Evolutionary conservation across 2,888 invertebrate genomes (phyloP).

Genomic region (Phymatocera aterrima): DNA sequence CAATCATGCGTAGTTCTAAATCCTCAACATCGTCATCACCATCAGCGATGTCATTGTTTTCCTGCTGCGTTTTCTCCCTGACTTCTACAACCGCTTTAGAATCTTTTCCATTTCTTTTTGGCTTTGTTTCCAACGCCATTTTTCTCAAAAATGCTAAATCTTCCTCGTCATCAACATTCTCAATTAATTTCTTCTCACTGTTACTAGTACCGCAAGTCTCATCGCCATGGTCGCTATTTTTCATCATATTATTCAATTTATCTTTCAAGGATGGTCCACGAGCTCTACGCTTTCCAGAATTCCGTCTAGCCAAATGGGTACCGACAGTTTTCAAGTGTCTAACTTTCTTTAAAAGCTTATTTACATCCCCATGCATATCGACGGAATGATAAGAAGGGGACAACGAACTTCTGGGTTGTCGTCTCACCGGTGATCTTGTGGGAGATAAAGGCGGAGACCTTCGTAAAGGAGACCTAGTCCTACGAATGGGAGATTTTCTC

Average conservation of each 20-base stretch:
- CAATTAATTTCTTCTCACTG: slow-evolving; percentile 40
- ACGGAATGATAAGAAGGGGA: slow-evolving; percentile 49
- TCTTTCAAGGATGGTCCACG: slow-evolving; percentile 67
- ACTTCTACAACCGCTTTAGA: neutral
- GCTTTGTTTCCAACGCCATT: slow-evolving; percentile 68
- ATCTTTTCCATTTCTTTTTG: slow-evolving; percentile 49
- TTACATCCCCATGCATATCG: slow-evolving; percentile 54
- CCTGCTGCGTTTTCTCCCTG: slow-evolving; percentile 47
- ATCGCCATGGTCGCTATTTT: slow-evolving; percentile 48
- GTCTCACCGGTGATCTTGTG: slow-evolving; percentile 40
- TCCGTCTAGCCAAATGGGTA: slow-evolving; percentile 49
- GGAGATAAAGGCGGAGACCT: slow-evolving; percentile 50
- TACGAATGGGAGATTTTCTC: slow-evolving; percentile 54
- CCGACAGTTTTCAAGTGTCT: slow-evolving; percentile 63
- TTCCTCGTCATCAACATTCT: slow-evolving; percentile 64
- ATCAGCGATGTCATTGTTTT: slow-evolving; percentile 63
- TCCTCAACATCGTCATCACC: slow-evolving; percentile 79
- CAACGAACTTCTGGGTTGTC: slow-evolving; percentile 3
- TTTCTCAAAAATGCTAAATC: slow-evolving; percentile 65
- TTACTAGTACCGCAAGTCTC: neutral
- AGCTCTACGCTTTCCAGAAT: slow-evolving; percentile 57
- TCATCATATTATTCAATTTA: slow-evolving; percentile 67
- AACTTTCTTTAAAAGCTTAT: slow-evolving; percentile 67
- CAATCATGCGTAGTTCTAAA: slow-evolving; percentile 80
- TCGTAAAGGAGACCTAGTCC: slow-evolving; percentile 47